Evolutionary conservation across 2,113 vertebrate genomes (phyloP), one percentile per base, ranked within the genome.

Genomic region (Carollia perspicillata): DNA sequence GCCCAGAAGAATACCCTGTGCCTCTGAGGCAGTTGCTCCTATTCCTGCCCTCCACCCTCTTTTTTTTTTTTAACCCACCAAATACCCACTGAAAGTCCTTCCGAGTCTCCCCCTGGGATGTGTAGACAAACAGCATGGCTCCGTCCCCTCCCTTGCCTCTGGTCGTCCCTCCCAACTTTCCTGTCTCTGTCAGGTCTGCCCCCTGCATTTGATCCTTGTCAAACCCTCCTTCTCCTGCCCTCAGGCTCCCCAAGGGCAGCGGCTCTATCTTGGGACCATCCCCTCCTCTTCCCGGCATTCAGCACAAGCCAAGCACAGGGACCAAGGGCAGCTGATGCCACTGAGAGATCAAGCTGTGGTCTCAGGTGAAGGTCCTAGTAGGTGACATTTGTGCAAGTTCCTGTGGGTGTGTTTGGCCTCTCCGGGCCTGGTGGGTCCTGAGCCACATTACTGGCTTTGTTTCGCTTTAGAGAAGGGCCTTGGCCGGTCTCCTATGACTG

Each of bases 401-500:
- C 44, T 1, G 7, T 3, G 44, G 12, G 22, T 14, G 66, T 47
- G 35, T 11, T 47, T 33, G 5, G 58, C 53, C 13, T 66, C 22
- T 72, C 13, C 16, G 7, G 2, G 2, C 23, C 18, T 3, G 0
- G 8, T 8, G 13, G 26, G 8, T 26, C 53, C 20, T 8, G 4
- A 22, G 49, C 53, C 37, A 8, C 23, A 8, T 20, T 3, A 33
- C 13, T 8, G 18, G 47, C 44, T 44, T 63, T 12, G 2, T 30
- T 60, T 14, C 69, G 72, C 13, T 4, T 42, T 9, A 22, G 26
- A 17, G 51, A 40, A 71, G 51, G 58, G 26, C 53, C 47, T 47
- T 2, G 1, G 30, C 13, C 1, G 0, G 12, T 42, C 10, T 65
- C 55, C 55, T 6, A 0, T 9, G 9, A 28, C 35, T 22, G 5